phyloP scores from a whole-genome alignment of 2,888 invertebrate genomes.

The Limulus polyphemus region DNA sequence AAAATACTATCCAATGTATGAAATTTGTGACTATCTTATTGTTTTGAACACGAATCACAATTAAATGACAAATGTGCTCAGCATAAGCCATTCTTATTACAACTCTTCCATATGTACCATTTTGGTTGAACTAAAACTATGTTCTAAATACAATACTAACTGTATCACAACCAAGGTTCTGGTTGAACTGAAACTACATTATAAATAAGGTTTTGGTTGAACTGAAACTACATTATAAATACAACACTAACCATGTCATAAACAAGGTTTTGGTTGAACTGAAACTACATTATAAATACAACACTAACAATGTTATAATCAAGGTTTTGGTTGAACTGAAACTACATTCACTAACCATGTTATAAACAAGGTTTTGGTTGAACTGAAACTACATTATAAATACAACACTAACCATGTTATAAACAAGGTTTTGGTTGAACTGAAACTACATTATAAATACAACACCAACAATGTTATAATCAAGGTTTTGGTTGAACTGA shows the following conservation, averaged over 20 bases:
- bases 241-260: conserved; percentile 45
- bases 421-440: conserved; percentile 51
- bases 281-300: conserved; percentile 39
- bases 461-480: conserved; percentile 46
- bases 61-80: too few species aligned
- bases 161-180: conserved; percentile 48
- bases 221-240: conserved; percentile 44
- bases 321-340: conserved; percentile 56
- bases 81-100: too few species aligned
- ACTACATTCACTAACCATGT: too few species aligned
- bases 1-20: too few species aligned
- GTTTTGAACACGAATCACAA: too few species aligned
- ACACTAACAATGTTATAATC: conserved; percentile 46
- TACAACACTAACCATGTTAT: conserved; percentile 44
- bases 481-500: conserved; percentile 54
- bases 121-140: too few species aligned
- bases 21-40: too few species aligned
- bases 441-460: conserved; percentile 43
- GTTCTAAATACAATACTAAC: conserved; percentile 39
- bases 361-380: too few species aligned
- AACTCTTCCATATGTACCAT: too few species aligned
- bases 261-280: conserved; percentile 53
- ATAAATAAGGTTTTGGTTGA: conserved; percentile 47
- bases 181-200: conserved; percentile 50
- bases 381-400: too few species aligned